Evolutionary conservation across 2,888 invertebrate species (phyloP).

Genomic region (Coelinius sp.): DNA sequence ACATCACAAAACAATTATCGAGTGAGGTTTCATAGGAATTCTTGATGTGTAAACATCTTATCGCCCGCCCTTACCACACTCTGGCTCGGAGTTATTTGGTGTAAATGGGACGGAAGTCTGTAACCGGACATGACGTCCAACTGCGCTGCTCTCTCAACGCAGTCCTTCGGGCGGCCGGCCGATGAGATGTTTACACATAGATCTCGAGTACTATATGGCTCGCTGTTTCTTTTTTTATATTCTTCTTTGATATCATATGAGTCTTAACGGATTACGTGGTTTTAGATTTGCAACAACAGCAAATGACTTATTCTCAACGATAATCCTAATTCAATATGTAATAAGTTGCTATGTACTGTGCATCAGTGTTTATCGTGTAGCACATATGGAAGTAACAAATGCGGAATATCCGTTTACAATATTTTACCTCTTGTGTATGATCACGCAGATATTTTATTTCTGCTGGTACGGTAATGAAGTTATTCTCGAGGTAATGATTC

Average conservation of each 20-base stretch:
- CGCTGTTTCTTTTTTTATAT: background rate
- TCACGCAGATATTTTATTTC: slow-evolving; percentile 17
- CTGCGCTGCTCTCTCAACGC: too few relatives aligned
- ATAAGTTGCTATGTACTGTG: slow-evolving; percentile 23
- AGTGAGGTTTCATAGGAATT: too few relatives aligned
- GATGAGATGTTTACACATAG: too few relatives aligned
- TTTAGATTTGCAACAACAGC: background rate
- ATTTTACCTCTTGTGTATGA: background rate
- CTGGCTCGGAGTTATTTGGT: too few relatives aligned
- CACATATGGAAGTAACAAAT: background rate
- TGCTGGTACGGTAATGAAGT: slow-evolving; percentile 21
- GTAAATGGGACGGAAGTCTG: too few relatives aligned
- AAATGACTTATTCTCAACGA: slow-evolving; percentile 4
- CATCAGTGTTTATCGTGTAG: slow-evolving; percentile 12
- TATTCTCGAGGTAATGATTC: background rate
- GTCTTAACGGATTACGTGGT: background rate
- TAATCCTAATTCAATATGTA: background rate
- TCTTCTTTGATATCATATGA: background rate
- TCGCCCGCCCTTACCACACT: too few relatives aligned
- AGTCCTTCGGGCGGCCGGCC: too few relatives aligned
- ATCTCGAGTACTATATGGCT: too few relatives aligned
- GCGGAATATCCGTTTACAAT: background rate
- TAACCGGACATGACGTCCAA: too few relatives aligned
- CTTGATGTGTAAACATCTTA: too few relatives aligned
- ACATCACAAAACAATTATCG: background rate